Percentiles rank a stretch among this genome's conserved stretches.
Conservation (phyloP, 2,113 vertebrate species). For the Protobothrops flavoviridis region DNA sequence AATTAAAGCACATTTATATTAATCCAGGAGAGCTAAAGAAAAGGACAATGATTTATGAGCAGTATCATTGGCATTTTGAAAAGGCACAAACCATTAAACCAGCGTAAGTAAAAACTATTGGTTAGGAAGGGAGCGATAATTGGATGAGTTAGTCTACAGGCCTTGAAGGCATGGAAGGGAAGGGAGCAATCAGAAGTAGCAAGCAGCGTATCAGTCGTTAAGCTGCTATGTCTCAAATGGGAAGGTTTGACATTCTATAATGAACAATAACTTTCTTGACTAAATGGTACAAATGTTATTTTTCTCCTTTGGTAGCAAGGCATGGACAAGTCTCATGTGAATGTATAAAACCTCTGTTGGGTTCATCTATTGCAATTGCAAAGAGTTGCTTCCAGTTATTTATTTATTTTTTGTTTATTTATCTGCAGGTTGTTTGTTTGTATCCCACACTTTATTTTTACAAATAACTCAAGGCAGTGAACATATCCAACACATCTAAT, state of each 20-base stretch:
- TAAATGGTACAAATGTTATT: neutral
- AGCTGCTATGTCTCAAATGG: neutral
- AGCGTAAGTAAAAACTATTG: conserved; percentile 60
- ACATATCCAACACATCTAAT: neutral
- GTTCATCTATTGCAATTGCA: neutral
- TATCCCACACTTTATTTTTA: neutral
- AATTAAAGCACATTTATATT: conserved; percentile 70
- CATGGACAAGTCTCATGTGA: neutral
- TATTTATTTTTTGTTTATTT: neutral
- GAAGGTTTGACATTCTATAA: neutral
- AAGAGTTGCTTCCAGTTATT: neutral
- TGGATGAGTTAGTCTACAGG: conserved; percentile 42
- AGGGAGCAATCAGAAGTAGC: neutral
- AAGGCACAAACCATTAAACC: conserved; percentile 63
- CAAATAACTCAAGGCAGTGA: neutral
- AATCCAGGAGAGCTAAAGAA: conserved; percentile 63
- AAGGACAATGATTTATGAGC: conserved; percentile 71
- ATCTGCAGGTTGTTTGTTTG: neutral
- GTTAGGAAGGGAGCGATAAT: conserved; percentile 57
- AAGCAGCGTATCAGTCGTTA: neutral
- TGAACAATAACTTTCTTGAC: neutral
- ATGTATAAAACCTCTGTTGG: neutral
- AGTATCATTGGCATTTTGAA: conserved; percentile 70
- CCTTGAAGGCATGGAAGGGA: conserved; percentile 27
- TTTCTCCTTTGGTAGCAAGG: neutral